phyloP scores from a whole-genome alignment of 2,797 vertebrate genomes.

The Urophycis tenuis region DNA sequence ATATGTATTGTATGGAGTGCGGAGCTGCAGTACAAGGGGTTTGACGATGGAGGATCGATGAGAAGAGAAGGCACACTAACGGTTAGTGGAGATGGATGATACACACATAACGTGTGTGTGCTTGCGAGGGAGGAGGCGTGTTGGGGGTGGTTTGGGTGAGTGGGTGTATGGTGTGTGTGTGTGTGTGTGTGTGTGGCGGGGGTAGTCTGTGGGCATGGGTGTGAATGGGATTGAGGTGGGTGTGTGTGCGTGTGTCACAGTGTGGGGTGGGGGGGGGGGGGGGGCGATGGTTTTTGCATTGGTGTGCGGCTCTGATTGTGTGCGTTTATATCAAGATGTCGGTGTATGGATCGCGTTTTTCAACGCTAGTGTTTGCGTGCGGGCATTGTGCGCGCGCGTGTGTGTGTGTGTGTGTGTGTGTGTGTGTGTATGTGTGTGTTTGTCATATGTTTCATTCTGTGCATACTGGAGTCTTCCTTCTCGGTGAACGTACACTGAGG shows the following conservation, averaged over 20 bases:
- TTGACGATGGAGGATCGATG: background rate
- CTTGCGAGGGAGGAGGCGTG: background rate
- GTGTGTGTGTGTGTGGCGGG: background rate
- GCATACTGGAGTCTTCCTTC: background rate
- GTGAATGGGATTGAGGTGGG: background rate
- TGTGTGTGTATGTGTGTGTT: background rate
- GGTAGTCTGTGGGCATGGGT: too few species aligned
- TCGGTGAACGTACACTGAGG: background rate
- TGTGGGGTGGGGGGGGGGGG: background rate
- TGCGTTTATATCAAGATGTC: background rate
- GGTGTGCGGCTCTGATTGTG: background rate
- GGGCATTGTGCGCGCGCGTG: background rate
- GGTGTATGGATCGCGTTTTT: background rate
- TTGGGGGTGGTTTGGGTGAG: background rate
- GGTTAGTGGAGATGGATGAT: too few species aligned
- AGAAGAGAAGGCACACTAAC: background rate
- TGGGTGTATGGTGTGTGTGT: background rate
- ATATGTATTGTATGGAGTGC: background rate
- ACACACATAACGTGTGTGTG: background rate
- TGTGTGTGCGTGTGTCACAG: background rate
- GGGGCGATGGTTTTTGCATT: background rate
- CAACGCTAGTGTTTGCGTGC: background rate
- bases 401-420: conserved; percentile 1
- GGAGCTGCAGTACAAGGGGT: background rate
- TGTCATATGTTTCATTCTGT: background rate